phyloP scores from a whole-genome alignment of 2,888 invertebrate genomes.

The Heliconius hortense region DNA sequence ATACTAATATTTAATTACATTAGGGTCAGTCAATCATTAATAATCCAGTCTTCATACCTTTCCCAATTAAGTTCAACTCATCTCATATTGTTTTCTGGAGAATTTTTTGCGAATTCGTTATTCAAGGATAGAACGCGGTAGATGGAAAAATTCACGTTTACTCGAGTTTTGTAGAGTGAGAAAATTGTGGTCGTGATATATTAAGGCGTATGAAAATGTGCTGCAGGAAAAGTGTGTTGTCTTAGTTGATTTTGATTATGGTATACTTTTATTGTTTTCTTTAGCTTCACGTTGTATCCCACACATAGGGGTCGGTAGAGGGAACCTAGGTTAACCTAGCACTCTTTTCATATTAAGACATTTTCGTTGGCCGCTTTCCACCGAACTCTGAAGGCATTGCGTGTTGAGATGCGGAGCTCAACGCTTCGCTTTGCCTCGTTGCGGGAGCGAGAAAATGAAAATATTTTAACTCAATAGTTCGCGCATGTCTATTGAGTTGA shows the following conservation, averaged over 20 bases:
- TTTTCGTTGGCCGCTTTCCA: too few species aligned
- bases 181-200: constrained; percentile 1
- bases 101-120: constrained; percentile 25
- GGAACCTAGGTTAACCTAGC: too few species aligned
- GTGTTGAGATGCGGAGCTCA: too few species aligned
- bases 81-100: constrained; percentile 16
- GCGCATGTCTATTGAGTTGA: too few species aligned
- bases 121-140: constrained; percentile 5
- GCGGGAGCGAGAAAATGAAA: too few species aligned
- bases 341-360: too few species aligned
- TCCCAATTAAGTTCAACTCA: constrained; percentile 13
- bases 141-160: constrained; percentile 15
- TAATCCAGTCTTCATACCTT: constrained; percentile 18
- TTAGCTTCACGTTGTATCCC: too few species aligned
- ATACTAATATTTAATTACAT: constrained; percentile 5
- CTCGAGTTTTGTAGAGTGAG: constrained; percentile 3
- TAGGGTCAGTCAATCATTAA: constrained; percentile 15
- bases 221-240: background rate
- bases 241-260: background rate
- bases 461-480: too few species aligned
- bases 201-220: constrained; percentile 10
- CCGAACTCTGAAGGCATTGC: too few species aligned
- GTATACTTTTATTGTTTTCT: background rate
- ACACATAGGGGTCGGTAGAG: too few species aligned
- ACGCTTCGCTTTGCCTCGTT: too few species aligned